Conservation (phyloP, 2,888 invertebrate genomes). For the Agapostemon virescens region DNA sequence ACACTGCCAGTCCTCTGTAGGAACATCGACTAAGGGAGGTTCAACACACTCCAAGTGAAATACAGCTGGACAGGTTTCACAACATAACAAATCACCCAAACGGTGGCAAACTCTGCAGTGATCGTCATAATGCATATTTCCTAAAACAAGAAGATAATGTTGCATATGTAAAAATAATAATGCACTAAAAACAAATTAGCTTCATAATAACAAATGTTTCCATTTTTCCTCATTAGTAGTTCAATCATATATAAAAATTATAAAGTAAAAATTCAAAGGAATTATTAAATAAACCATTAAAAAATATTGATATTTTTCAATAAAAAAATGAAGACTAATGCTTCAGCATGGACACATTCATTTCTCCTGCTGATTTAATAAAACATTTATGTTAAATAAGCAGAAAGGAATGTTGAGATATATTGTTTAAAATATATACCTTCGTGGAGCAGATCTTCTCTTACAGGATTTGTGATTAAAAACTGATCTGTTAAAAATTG, state of each 20-base stretch:
- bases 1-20: conserved; percentile 99
- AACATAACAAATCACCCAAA: conserved; percentile 96
- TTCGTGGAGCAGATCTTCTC: conserved; percentile 96
- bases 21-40: conserved; percentile 95
- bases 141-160: conserved; percentile 76
- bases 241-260: too few species aligned
- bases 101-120: conserved; percentile 96
- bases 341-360: conserved; percentile 58
- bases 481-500: conserved; percentile 97
- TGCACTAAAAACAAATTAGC: too few species aligned
- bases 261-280: not conserved
- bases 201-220: too few species aligned
- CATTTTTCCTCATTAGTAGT: too few species aligned
- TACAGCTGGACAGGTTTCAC: conserved; percentile 98
- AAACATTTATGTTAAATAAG: not conserved
- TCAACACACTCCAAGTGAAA: conserved; percentile 98
- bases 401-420: conserved; percentile 24
- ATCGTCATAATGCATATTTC: conserved; percentile 94
- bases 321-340: not conserved
- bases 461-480: conserved; percentile 93
- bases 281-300: not conserved
- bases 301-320: not conserved
- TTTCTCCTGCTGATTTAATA: conserved; percentile 49
- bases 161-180: too few species aligned
- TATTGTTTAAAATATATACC: conserved; percentile 81